These are phyloP conservation scores for Epizoanthus ramosus DNA, from an alignment of 92 coral and sea anemone species.

Conservation along the genomic window DNA sequence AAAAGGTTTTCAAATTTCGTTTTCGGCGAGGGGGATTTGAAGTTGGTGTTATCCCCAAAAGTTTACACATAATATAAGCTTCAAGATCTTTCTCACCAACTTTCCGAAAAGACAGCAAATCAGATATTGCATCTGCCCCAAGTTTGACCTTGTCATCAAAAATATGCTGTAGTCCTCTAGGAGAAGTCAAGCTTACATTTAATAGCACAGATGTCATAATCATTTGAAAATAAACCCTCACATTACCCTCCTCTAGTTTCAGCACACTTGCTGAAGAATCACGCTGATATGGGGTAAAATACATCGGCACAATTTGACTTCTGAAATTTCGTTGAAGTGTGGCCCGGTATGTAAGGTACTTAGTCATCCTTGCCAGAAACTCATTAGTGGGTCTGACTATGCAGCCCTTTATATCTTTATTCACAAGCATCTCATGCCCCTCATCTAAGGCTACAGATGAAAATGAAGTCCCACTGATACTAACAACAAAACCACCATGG, in stretches of 20 bases:
- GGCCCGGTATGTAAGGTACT: slow-evolving; percentile 10
- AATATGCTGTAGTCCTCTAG: too few species aligned
- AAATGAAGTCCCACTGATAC: not conserved
- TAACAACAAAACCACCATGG: slow-evolving; percentile 27
- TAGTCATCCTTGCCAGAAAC: slow-evolving; percentile 1
- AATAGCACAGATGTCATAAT: too few species aligned
- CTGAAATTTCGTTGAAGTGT: slow-evolving; percentile 14
- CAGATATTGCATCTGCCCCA: slow-evolving; percentile 13
- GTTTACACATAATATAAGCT: not conserved
- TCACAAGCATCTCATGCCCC: slow-evolving; percentile 26
- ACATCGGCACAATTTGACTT: not conserved
- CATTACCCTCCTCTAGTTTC: not conserved
- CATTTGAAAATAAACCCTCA: too few species aligned
- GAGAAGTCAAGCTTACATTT: too few species aligned
- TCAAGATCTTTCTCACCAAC: slow-evolving; percentile 4
- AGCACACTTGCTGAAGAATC: not conserved
- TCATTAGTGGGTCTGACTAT: slow-evolving; percentile 12
- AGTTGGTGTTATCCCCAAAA: slow-evolving; percentile 3
- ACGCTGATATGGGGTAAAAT: not conserved
- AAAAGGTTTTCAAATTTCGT: not conserved
- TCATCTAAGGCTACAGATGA: slow-evolving; percentile 18
- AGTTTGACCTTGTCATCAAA: too few species aligned
- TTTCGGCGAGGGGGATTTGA: too few species aligned
- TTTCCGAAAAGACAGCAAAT: slow-evolving; percentile 13
- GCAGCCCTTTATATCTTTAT: slow-evolving; percentile 10